phyloP scores from a whole-genome alignment of 64 coral and sea anemone genomes.

The Astreopora myriophthalma region DNA sequence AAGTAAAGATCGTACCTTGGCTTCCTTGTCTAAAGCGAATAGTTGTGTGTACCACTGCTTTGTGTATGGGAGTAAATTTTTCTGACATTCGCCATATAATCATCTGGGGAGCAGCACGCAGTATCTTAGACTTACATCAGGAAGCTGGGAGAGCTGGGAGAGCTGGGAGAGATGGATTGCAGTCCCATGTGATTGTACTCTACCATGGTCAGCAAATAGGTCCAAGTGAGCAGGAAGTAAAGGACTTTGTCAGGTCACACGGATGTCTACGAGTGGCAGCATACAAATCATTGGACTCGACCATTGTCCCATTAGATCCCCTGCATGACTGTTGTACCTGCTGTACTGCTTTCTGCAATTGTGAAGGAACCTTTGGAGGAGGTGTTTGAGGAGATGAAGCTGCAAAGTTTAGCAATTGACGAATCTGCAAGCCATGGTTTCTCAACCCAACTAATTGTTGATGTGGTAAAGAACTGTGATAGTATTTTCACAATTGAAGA shows the following conservation, averaged over 20 bases:
- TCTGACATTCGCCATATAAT: neutral
- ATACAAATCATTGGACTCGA: conserved; percentile 24
- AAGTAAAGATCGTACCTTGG: neutral
- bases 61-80: conserved; percentile 24
- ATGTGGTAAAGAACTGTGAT: neutral
- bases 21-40: neutral
- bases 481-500: too few species aligned
- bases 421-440: too few species aligned
- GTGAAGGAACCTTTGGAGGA: neutral
- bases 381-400: neutral
- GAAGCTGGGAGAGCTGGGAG: too few species aligned
- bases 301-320: neutral
- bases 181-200: neutral
- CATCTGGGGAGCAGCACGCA: conserved; percentile 12
- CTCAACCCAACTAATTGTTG: too few species aligned
- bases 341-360: neutral
- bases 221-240: conserved; percentile 47
- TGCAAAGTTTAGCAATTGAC: neutral
- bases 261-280: conserved; percentile 39
- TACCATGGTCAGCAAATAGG: conserved; percentile 54
- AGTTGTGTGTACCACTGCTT: neutral
- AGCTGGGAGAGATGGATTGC: conserved; percentile 22
- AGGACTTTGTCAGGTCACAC: conserved; percentile 41
- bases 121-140: conserved; percentile 1
- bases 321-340: neutral